Evolutionary conservation across 2,113 vertebrate genomes (phyloP), one percentile per base, ranked within the genome.

Genomic region (Caracal caracal): DNA sequence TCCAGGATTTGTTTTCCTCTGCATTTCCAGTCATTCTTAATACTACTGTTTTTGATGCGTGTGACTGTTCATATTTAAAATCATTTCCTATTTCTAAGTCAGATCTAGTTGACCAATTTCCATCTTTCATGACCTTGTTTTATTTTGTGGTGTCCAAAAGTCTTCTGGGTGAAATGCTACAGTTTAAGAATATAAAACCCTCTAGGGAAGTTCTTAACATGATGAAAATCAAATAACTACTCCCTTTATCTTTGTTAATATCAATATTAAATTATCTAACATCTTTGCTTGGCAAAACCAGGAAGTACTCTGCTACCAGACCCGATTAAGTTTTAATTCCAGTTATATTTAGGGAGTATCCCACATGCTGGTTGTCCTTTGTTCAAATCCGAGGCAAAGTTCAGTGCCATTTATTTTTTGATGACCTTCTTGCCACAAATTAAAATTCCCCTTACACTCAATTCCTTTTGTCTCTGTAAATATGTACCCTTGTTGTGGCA

Each of bases 401-500:
- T 93, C 71, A 56, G 7, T 70, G 92, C 33, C 19, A 40, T 79
- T 93, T 82, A 83, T 61, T 89, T 90, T 93, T 78, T 75, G 91
- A 17, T 40, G 33, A 86, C 3, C 33, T 59, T 61, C 22, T 88
- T 65, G 56, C 51, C 61, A 12, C 76, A 75, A 95, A 47, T 86
- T 93, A 76, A 93, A 33, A n/a, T 92, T 94, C 59, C 28, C 17
- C 20, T 90, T 85, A 26, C 11, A 24, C 11, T 51, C 0, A 63
- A 33, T 87, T 94, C 24, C 33, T 37, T 90, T 56, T 97, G 53
- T 82, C 65, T 61, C 53, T 95, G 13, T 94, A 88, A 95, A 93
- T 66, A 76, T 37, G 17, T 43, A 26, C 17, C 12, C 16, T 65
- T 63, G 24, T 35, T 59, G 8, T 20, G 37, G 24, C 40, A 61